Base-by-base conservation (phyloP, 2,113 vertebrate genomes). In the Salvelinus namaycush region DNA sequence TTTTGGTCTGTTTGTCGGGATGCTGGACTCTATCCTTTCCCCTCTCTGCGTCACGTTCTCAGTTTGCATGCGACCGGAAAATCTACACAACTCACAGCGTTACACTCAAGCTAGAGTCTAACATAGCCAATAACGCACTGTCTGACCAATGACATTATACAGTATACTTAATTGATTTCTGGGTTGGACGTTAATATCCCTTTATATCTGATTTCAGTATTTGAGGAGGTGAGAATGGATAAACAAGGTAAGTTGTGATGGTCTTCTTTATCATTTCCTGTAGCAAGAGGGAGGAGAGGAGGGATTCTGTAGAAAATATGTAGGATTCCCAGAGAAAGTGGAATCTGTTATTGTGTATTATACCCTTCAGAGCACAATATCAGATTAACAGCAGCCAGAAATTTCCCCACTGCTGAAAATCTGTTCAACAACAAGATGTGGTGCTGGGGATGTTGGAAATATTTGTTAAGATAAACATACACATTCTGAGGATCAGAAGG, bases 151-250 rank as follows among this genome's bases (percentile, higher is more conserved):
- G 26, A 65, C 24, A 65, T 71, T 76, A 51, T 76, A 51, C 54
- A 77, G 16, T 68, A 49, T 3, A 27, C 70, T 34, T 20, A 70
- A 39, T 76, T 70, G n/a, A 62, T 44, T 70, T 27, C 75, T 89
- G 62, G 83, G 79, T 89, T 89, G 85, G 81, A 84, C 81, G 84
- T 91, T 90, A 92, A 90, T 92, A 83, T 88, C 29, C 87, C 89
- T 90, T 92, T 76, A 90, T 93, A 89, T 94, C 91, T 93, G 88
- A 92, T 94, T 94, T 90, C 93, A 94, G 93, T 93, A 90, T 74
- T 76, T 90, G 91, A 87, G 76, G 91, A 91, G 76, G 88, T 90
- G 87, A 90, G 77, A 89, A 79, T 91, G 89, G 87, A 89, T 87
- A 91, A 91, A 88, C 83, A 79, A 92, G 93, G 93, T 94, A 91